Base-by-base conservation (phyloP, 1,140 invertebrate species). In the Drosophila bifasciata region DNA sequence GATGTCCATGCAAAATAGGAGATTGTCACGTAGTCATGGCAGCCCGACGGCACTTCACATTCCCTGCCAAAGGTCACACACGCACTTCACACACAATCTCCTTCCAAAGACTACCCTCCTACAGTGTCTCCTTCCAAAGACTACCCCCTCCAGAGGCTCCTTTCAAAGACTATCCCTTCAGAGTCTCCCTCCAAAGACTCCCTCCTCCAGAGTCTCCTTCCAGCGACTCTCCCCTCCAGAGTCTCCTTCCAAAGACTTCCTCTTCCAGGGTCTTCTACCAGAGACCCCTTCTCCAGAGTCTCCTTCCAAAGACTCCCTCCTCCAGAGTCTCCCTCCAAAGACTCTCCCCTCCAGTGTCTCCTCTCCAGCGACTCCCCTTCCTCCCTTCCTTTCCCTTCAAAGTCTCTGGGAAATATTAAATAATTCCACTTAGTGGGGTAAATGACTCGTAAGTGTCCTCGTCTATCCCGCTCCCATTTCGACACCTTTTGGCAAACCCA, bases 401-500 rank as follows among this genome's bases (percentile, higher is more conserved):
- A 17, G 32, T 43, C 43, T 56, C 62, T 11, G 28, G 48, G 23
- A 28, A 44, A 16, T 46, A 66, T 68, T 68, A 68, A 68, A 84
- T 83, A 62, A 83, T 69, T 67, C 53, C 17, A 56, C 51, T 43
- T 41, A 39, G 41, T 52, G 61, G 66, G 64, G 79, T 84, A 84
- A 84, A 84, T 79, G 79, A 84, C 79, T 84, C 84, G 74, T 84
- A 77, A 84, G 62, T 84, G 62, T 75, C 70, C 53, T 53, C 72
- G 52, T 60, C 53, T n/a, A 11, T 9, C 55, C 21, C 9, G 41
- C 23, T 25, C 62, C 21, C 11, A 15, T 28, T 13, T 25, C 36
- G 19, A n/a, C 40, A 60, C 67, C 68, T 71, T 70, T 72, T n/a
- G n/a, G 19, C 11, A 8, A 19, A 8, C 25, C 53, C 56, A 45